Evolutionary conservation across 2,797 vertebrate genomes (phyloP), one percentile per base, ranked within the genome.

Genomic region (Tamandua tetradactyla): DNA sequence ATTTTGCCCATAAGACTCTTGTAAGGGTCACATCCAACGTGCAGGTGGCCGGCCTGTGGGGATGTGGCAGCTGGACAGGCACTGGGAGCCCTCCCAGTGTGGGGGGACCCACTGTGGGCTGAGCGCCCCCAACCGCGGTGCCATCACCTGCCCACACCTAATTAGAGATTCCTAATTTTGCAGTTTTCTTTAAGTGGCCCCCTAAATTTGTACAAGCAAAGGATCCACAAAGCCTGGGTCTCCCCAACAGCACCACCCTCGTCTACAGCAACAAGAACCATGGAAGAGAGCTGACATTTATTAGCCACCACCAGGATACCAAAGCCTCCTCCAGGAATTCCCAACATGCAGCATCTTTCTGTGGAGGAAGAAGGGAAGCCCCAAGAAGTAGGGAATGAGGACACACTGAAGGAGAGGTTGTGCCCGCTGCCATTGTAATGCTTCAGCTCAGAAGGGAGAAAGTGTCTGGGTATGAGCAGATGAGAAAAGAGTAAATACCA

Each of bases 391-490:
- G 7, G 55, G 5, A 55, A 7, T 6, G 7, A 55, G 20, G 55
- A 47, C 13, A 20, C 20, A 22, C 55, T 57, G 40, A 61, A 17
- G 40, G n/a, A 68, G n/a, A 25, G 30, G 20, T 37, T 42, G 10
- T 7, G 3, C 14, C 47, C 0, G 0, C 27, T 6, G 2, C 2
- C 44, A n/a, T 9, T 57, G 40, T 20, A 25, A 27, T 35, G 52
- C 61, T 32, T 5, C 2, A 6, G 52, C 44, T 66, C 35, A 7
- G 12, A 44, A 6, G 20, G 47, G 4, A 3, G 8, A 74, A 42
- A 55, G 57, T 1, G 0, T 20, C 5, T 7, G 40, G 55, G 20
- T 20, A 7, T 22, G 55, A 55, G 17, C 55, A 55, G 20, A 55
- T 20, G n/a, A 55, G 55, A 55, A 22, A 55, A 55, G 55, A 22